These are phyloP conservation scores for Trachelus iudaicus DNA, from an alignment of 2,888 invertebrate genomes.

Conservation along the genomic window DNA sequence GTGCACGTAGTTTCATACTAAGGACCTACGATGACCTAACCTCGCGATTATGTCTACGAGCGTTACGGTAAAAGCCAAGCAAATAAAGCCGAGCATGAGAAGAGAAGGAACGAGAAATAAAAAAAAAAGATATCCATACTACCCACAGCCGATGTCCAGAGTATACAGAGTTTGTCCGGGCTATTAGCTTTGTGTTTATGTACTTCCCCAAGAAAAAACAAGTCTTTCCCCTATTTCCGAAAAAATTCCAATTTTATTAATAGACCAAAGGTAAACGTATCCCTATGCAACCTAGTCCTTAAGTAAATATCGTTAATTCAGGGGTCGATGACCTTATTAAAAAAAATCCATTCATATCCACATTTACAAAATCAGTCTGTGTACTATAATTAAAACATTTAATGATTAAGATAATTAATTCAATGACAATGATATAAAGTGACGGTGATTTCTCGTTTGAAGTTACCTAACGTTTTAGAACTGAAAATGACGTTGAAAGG, in stretches of 20 bases:
- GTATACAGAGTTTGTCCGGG: not conserved
- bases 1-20: not conserved
- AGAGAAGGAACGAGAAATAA: not conserved
- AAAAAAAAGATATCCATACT: not conserved
- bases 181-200: not conserved
- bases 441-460: not conserved
- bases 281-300: not conserved
- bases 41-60: not conserved
- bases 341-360: not conserved
- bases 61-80: not conserved
- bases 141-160: not conserved
- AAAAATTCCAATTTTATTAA: not conserved
- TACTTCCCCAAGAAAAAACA: not conserved
- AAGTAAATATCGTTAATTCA: not conserved
- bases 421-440: not conserved
- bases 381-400: not conserved
- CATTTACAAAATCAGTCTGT: not conserved
- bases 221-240: not conserved
- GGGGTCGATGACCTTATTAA: not conserved
- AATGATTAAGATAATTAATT: not conserved
- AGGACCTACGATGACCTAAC: not conserved
- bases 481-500: not conserved
- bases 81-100: not conserved
- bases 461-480: not conserved
- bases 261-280: not conserved